A percentile compares a stretch with the other conserved stretches of the same genome.
These are phyloP conservation scores for Hanleya hanleyi DNA, from an alignment of 2,888 invertebrate species.

Conservation along the genomic window DNA sequence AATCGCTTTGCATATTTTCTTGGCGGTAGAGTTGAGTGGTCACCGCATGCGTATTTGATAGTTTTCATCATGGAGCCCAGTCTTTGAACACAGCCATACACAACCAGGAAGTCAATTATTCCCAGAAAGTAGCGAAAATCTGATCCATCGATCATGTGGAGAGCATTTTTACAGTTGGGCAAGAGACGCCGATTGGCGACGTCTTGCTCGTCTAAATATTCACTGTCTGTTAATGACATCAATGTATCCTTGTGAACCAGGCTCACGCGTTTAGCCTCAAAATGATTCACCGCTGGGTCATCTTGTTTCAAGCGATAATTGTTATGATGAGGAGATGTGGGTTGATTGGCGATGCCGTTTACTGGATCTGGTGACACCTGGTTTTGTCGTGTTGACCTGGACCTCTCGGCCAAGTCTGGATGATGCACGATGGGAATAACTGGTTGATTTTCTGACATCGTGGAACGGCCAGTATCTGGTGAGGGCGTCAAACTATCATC, in stretches of 20 bases:
- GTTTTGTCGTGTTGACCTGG: not conserved
- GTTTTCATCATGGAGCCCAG: constrained; percentile 52
- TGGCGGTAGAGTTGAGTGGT: constrained; percentile 62
- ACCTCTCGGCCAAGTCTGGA: not conserved
- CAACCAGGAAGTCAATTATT: constrained; percentile 64
- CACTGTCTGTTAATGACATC: constrained; percentile 31
- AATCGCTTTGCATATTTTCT: constrained; percentile 54
- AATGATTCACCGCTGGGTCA: not conserved
- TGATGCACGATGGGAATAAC: not conserved
- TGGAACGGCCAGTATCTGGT: not conserved
- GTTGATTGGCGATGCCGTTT: no score
- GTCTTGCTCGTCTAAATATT: constrained; percentile 29
- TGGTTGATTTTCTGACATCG: not conserved
- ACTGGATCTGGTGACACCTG: not conserved
- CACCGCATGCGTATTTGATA: constrained; percentile 52
- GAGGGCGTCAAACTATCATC: not conserved
- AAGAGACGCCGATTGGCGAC: constrained; percentile 50
- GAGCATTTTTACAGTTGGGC: constrained; percentile 54
- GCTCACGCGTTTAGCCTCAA: not conserved
- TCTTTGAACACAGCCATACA: constrained; percentile 52
- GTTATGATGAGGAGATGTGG: not conserved
- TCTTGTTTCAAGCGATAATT: not conserved
- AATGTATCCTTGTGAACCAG: not conserved
- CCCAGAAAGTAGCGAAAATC: constrained; percentile 59
- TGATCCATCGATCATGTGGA: constrained; percentile 63